Conservation (phyloP, 2,797 vertebrate genomes). For the Halcyon leucocephala region DNA sequence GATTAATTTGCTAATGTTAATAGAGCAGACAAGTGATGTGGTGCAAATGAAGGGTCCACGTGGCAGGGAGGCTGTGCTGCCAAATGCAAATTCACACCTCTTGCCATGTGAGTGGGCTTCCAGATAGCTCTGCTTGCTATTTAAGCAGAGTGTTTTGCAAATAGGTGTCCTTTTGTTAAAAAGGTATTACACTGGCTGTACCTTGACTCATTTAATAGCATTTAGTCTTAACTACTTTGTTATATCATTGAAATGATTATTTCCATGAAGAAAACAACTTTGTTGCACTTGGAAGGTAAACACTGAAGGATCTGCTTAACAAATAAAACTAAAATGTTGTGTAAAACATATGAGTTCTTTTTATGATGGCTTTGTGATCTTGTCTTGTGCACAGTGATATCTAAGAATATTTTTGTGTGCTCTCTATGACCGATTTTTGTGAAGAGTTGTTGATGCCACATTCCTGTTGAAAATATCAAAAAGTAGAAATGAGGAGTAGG, state of each 20-base stretch:
- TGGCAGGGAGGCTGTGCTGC: background rate
- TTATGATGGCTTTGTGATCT: background rate
- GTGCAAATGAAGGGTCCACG: background rate
- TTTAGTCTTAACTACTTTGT: background rate
- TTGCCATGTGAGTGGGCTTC: background rate
- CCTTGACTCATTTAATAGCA: background rate
- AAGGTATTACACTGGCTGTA: background rate
- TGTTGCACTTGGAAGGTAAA: background rate
- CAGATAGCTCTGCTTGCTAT: background rate
- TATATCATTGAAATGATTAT: background rate
- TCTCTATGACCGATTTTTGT: background rate
- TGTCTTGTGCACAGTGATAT: background rate
- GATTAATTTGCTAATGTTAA: background rate
- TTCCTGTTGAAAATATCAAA: background rate
- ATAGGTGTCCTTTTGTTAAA: background rate
- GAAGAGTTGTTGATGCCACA: background rate
- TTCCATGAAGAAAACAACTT: background rate
- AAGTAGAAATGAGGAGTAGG: background rate
- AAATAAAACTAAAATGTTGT: background rate
- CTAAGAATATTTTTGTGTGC: background rate
- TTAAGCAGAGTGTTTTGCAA: conserved; percentile 24
- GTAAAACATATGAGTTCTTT: background rate
- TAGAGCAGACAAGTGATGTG: background rate
- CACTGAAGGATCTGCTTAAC: background rate
- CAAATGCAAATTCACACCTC: background rate